Conservation (phyloP, 2,888 invertebrate species). For the Chaetogeoica ovagalla region DNA sequence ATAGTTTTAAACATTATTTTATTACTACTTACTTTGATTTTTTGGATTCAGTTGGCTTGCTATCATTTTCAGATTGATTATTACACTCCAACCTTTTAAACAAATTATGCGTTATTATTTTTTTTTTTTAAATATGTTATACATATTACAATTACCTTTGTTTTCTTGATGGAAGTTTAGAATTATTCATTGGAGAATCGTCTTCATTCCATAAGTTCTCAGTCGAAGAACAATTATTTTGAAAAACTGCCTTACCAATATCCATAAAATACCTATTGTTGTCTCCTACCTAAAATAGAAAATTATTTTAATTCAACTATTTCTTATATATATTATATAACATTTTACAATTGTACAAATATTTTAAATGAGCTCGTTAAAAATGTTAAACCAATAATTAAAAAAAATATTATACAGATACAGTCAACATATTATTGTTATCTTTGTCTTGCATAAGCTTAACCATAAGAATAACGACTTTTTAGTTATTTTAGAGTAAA, state of each 20-base stretch:
- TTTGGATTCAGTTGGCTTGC: neutral
- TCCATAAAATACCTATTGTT: slow-evolving; percentile 40
- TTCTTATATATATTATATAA: neutral
- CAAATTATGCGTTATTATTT: neutral
- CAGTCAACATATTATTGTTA: too few relatives aligned
- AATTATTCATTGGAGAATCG: neutral
- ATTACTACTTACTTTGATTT: slow-evolving; percentile 12
- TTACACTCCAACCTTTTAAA: neutral
- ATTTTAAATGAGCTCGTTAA: too few relatives aligned
- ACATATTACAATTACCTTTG: slow-evolving; percentile 3
- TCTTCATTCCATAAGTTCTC: slow-evolving; percentile 27
- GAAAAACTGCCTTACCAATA: slow-evolving; percentile 21
- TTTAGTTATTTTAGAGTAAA: too few relatives aligned
- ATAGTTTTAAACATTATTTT: too few relatives aligned
- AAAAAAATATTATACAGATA: too few relatives aligned
- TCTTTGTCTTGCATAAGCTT: too few relatives aligned
- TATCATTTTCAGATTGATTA: neutral
- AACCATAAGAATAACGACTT: too few relatives aligned
- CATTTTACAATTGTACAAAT: too few relatives aligned
- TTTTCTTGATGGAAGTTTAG: neutral
- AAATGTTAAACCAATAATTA: too few relatives aligned
- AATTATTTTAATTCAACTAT: neutral
- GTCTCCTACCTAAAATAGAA: slow-evolving; percentile 17
- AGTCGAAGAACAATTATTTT: slow-evolving; percentile 37
- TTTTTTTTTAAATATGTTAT: neutral